Base-by-base conservation (phyloP, 2,113 vertebrate genomes). In the Callopanchax toddi region DNA sequence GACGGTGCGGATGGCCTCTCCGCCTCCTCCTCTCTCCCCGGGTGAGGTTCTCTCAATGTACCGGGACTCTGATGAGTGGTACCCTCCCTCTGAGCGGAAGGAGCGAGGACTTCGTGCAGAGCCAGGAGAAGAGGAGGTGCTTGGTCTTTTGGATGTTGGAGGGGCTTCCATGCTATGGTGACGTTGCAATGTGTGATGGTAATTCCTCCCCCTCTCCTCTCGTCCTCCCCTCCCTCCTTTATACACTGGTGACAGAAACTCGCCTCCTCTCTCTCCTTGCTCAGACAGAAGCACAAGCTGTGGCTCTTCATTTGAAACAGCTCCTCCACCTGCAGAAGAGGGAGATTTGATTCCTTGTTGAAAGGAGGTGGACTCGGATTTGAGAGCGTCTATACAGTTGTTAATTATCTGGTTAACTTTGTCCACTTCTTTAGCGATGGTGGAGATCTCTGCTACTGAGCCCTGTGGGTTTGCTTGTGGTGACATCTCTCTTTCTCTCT, bases 351-450 rank as follows among this genome's bases (percentile, higher is more conserved):
- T 93, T 4, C 94, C 95, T 82, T 95, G 96, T 77, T 95, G 96
- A 82, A 98, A 99, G 69, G 97, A 94, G 12, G 94, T 94, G 44
- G 97, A 94, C 88, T 99, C 97, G 0, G 97, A 96, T 84, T 98
- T 99, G 81, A 99, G 95, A 9, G 97, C 97, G 23, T 98, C 97
- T 11, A 99, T 99, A 69, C 97, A 99, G 88, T 96, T 99, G 92
- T 97, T 99, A 87, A 99, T 99, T 82, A 99, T 99, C 92, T 98
- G 97, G 83, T 98, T 99, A 16, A 99, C 97, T 81, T 95, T 98
- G 86, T 98, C 97, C 67, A 99, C 97, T 84, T 99, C 97, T 83
- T 96, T 98, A 21, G 97, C 95, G 2, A 99, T 98, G 70, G 97
- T 99, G 15, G 95, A 98, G 89, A 99, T 99, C 89, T 99, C 97